phyloP scores from a whole-genome alignment of 2,797 vertebrate species.

The Labeo calbasu region DNA sequence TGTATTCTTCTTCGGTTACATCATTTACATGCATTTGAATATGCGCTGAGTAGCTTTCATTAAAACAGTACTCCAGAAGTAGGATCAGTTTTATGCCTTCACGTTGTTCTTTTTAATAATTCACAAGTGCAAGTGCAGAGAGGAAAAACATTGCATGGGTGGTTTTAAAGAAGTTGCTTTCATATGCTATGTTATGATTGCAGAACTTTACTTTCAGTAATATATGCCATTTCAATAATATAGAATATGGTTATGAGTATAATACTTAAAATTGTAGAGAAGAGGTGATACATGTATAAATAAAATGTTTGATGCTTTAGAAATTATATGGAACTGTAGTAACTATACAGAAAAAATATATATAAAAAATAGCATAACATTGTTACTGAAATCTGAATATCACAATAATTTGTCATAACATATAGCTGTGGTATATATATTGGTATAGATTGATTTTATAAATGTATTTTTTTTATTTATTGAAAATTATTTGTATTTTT shows the following conservation, averaged over 20 bases:
- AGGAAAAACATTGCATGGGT: background rate
- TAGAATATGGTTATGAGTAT: background rate
- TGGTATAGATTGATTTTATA: too few relatives aligned
- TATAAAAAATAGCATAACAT: background rate
- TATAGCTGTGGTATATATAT: background rate
- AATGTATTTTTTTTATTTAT: background rate
- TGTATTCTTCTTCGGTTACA: background rate
- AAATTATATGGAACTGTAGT: background rate
- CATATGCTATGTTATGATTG: background rate
- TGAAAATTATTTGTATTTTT: background rate
- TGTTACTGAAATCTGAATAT: background rate
- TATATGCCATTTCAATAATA: background rate
- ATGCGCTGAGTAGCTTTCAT: conserved; percentile 1
- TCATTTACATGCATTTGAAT: conserved; percentile 13
- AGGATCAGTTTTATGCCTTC: background rate
- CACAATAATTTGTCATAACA: background rate
- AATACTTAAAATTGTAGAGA: background rate
- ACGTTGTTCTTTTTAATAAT: background rate
- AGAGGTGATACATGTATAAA: background rate
- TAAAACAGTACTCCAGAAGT: background rate
- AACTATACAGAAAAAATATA: background rate
- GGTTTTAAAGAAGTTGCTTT: background rate
- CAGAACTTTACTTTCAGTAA: background rate
- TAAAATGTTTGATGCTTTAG: background rate
- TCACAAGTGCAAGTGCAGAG: background rate